A percentile compares a stretch with the other conserved stretches of the same genome.
phyloP scores from a whole-genome alignment of 2,113 vertebrate species.

The Chrysemys picta region DNA sequence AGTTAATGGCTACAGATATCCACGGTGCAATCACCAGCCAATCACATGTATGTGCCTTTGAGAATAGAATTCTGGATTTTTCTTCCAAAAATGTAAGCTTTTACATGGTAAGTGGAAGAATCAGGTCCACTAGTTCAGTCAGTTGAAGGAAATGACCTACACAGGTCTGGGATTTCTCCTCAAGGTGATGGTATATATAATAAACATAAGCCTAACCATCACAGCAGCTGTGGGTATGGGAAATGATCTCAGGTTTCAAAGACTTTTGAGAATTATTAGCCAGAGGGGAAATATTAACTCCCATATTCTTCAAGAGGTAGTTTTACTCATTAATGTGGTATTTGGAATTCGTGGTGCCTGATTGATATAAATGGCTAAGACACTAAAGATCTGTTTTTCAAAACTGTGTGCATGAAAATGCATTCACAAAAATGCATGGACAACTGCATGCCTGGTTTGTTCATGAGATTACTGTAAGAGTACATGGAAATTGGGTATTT shows the following conservation, averaged over 20 bases:
- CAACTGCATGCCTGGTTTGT: not conserved
- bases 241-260: not conserved
- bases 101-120: not conserved
- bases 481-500: not conserved
- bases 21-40: not conserved
- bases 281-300: not conserved
- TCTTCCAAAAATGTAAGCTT: not conserved
- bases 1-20: not conserved
- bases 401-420: not conserved
- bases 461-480: not conserved
- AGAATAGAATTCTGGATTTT: not conserved
- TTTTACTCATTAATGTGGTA: not conserved
- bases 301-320: not conserved
- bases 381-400: not conserved
- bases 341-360: not conserved
- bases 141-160: not conserved
- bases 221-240: not conserved
- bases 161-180: not conserved
- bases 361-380: not conserved
- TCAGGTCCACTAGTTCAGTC: not conserved
- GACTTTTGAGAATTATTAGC: not conserved
- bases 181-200: not conserved
- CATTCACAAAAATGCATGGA: not conserved
- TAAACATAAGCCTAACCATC: not conserved
- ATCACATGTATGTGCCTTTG: not conserved